phyloP scores from a whole-genome alignment of 1,140 invertebrate genomes.

The Dendrolimus kikuchii region DNA sequence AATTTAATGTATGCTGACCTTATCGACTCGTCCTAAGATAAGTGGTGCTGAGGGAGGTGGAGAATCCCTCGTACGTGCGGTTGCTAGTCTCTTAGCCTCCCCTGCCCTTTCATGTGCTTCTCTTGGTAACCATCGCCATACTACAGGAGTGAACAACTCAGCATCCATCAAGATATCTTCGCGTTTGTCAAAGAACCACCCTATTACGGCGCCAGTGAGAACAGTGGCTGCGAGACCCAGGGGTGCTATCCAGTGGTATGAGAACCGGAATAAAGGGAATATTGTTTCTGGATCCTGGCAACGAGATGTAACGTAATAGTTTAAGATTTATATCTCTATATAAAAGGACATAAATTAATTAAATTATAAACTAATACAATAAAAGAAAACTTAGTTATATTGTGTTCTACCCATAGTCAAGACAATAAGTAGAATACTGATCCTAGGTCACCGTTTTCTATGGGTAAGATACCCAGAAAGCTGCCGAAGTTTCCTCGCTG shows the following conservation, averaged over 20 bases:
- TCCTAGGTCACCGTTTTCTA: too few species aligned
- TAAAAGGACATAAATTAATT: too few species aligned
- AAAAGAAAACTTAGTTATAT: too few species aligned
- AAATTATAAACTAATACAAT: too few species aligned
- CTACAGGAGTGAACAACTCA: conserved; percentile 53
- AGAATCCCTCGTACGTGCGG: conserved; percentile 16
- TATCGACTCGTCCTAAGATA: conserved; percentile 30
- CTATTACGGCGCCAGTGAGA: conserved; percentile 46
- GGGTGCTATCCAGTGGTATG: conserved; percentile 85
- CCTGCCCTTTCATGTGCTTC: conserved; percentile 37
- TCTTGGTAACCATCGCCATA: conserved; percentile 48
- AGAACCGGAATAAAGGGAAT: conserved; percentile 81
- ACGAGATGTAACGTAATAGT: background rate
- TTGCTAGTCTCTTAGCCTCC: conserved; percentile 17
- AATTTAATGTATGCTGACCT: conserved; percentile 13
- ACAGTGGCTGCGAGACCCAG: conserved; percentile 59
- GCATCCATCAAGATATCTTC: conserved; percentile 47
- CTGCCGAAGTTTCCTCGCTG: too few species aligned
- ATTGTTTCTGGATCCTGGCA: conserved; percentile 61
- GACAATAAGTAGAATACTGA: too few species aligned
- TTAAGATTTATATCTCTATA: too few species aligned
- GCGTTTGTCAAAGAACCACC: conserved; percentile 40
- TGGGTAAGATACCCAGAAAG: too few species aligned
- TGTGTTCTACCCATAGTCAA: too few species aligned
- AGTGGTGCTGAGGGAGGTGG: conserved; percentile 35